These are phyloP conservation scores for Promerops cafer DNA, from an alignment of 2,113 vertebrate species.

Conservation along the genomic window DNA sequence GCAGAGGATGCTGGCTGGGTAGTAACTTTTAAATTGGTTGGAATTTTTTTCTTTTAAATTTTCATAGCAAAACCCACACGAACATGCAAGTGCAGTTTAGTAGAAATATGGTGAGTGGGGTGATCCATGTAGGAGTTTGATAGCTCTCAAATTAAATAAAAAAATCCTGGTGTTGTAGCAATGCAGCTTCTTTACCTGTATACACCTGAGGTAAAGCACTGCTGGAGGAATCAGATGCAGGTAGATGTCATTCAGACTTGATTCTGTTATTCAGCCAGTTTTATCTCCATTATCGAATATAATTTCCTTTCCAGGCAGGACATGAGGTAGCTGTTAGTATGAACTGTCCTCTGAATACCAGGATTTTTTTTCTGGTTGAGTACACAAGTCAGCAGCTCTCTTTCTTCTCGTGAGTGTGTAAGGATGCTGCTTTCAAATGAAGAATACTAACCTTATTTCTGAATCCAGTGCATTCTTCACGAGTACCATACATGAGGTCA, in stretches of 20 bases:
- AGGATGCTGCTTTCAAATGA: not conserved
- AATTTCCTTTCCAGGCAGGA: not conserved
- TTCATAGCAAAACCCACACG: not conserved
- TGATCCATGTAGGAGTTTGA: not conserved
- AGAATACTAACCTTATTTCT: not conserved
- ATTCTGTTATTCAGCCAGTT: not conserved
- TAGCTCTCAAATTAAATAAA: not conserved
- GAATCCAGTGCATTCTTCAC: not conserved
- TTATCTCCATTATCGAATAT: not conserved
- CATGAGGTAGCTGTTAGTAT: not conserved
- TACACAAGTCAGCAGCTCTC: not conserved
- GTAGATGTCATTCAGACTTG: not conserved
- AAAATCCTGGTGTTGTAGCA: not conserved
- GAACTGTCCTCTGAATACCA: not conserved
- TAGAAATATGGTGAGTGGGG: not conserved
- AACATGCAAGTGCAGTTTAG: accelerated
- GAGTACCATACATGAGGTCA: not conserved
- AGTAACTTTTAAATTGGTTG: not conserved
- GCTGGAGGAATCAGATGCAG: not conserved
- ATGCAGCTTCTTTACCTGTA: not conserved
- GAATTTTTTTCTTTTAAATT: not conserved
- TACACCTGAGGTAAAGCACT: not conserved
- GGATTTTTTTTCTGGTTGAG: not conserved
- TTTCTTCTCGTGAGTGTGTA: not conserved
- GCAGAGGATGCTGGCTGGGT: not conserved